Evolutionary conservation across 2,113 vertebrate species (phyloP), one percentile per base, ranked within the genome.

Genomic region (Percopsis transmontana): DNA sequence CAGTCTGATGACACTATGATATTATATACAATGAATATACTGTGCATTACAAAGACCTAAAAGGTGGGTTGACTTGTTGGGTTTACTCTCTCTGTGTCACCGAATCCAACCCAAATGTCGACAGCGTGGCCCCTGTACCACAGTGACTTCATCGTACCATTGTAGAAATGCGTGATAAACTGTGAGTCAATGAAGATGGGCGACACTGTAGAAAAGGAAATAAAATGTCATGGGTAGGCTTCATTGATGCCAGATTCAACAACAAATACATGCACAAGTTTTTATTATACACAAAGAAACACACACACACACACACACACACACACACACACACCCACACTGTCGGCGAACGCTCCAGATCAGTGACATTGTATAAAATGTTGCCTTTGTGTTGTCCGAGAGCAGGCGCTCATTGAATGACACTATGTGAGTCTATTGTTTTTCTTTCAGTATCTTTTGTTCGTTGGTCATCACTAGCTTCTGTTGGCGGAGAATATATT

Each of bases 281-380:
- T 33, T 33, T 33, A 33, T 4, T 18, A 5, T 54, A 65, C 52
- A 27, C 55, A 23, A 23, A 56, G 19, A 8, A 11, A 55, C 58
- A 39, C 39, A 20, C 16, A 39, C 38, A 12, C 2, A 11, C 45
- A 40, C 48, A 11, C 41, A 57, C 79, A 51, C 45, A 40, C 60
- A 63, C 52, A 51, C 56, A 27, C 40, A 13, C 54, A 52, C 38
- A 53, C 64, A 33, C 83, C 75, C 70, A 52, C 41, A 64, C 57
- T 68, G 15, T 54, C 73, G 79, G 83, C 81, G 89, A 91, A 92
- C 66, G 45, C 64, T 83, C 90, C 84, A 90, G 89, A 88, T 70
- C 76, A 55, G 68, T 55, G 64, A 41, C 58, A 48, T 39, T 66
- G 71, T 75, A 81, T 90, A 76, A 89, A 90, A 81, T n/a, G 56